phyloP scores from a whole-genome alignment of 2,113 vertebrate species.

The Salvator merianae region DNA sequence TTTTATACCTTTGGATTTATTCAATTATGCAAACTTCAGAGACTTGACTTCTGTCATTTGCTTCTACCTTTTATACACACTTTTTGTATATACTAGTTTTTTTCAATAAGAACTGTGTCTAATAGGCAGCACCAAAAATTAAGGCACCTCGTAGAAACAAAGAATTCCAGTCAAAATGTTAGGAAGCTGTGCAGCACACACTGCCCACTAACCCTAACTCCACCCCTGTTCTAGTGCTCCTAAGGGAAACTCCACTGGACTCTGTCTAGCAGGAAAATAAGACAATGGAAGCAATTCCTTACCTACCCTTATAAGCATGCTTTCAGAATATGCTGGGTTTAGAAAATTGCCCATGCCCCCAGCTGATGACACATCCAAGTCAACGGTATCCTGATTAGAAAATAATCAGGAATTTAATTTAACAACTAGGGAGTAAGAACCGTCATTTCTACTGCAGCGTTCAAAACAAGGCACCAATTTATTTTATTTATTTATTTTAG shows the following conservation, averaged over 20 bases:
- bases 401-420: conserved; percentile 67
- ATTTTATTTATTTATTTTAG: conserved; percentile 42
- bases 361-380: conserved; percentile 65
- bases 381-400: conserved; percentile 63
- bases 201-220: neutral
- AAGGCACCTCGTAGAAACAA: conserved; percentile 63
- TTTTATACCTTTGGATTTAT: conserved; percentile 22
- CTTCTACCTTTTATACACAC: conserved; percentile 21
- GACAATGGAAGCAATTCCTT: conserved; percentile 35
- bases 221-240: conserved; percentile 48
- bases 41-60: neutral
- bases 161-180: conserved; percentile 65
- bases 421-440: conserved; percentile 55
- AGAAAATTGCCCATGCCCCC: conserved; percentile 56
- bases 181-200: conserved; percentile 25
- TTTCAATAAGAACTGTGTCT: conserved; percentile 40
- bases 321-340: conserved; percentile 30
- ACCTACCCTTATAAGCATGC: conserved; percentile 17
- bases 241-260: conserved; percentile 34
- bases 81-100: neutral
- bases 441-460: conserved; percentile 64
- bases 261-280: conserved; percentile 17
- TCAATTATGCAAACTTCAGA: neutral
- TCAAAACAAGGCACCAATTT: conserved; percentile 64
- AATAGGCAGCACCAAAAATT: conserved; percentile 54